phyloP scores from a whole-genome alignment of 1,140 invertebrate genomes.

The Asobara japonica region DNA sequence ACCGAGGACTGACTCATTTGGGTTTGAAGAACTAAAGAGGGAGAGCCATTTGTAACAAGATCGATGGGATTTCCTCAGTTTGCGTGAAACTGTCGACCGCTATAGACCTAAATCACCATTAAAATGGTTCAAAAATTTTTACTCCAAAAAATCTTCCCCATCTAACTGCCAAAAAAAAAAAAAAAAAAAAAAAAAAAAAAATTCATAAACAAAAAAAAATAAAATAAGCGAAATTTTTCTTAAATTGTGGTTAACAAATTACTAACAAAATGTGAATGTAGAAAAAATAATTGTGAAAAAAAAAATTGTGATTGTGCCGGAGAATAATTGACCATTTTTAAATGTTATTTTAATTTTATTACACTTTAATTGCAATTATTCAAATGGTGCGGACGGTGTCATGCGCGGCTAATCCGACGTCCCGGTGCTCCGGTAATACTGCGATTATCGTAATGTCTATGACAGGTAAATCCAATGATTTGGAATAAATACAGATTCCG shows the following conservation, averaged over 20 bases:
- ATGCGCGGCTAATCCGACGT: background rate
- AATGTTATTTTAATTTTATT: no score
- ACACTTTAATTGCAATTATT: background rate
- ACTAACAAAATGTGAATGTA: no score
- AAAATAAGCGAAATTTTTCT: no score
- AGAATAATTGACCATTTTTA: no score
- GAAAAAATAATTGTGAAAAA: background rate
- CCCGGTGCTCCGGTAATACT: background rate
- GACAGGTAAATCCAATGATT: background rate
- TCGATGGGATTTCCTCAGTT: conserved; percentile 20
- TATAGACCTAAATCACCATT: no score
- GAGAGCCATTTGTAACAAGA: background rate
- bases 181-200: no score
- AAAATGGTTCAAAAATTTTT: no score
- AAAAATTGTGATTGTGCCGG: no score
- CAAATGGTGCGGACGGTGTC: conserved; percentile 4
- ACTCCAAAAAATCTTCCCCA: no score
- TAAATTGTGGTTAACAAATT: no score
- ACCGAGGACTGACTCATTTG: conserved; percentile 16
- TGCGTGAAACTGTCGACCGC: background rate
- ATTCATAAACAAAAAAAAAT: no score
- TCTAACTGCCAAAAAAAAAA: no score
- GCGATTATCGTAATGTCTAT: background rate
- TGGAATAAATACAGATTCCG: background rate
- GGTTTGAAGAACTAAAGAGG: conserved; percentile 9